phyloP scores from a whole-genome alignment of 2,888 invertebrate species.

The Acleris emargana region DNA sequence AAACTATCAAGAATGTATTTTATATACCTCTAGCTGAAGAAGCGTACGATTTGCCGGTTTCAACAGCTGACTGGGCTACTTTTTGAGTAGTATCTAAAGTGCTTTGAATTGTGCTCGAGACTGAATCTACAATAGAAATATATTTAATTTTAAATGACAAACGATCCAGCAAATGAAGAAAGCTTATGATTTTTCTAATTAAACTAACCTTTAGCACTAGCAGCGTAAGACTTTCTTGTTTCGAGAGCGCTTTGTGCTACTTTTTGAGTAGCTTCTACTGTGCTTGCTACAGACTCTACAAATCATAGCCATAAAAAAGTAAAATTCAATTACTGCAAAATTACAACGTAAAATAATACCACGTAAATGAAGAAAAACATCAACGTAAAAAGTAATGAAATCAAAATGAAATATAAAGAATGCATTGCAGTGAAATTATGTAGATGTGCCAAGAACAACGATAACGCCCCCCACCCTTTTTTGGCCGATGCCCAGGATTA shows the following conservation, averaged over 20 bases:
- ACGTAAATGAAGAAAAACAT: not conserved
- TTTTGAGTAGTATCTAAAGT: constrained; percentile 39
- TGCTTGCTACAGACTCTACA: constrained; percentile 34
- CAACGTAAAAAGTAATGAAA: not conserved
- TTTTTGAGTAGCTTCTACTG: constrained; percentile 35
- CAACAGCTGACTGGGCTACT: constrained; percentile 33
- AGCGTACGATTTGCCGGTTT: constrained; percentile 38
- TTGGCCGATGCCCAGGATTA: constrained; percentile 23
- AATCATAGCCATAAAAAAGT: constrained; percentile 7
- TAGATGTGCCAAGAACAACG: constrained; percentile 27
- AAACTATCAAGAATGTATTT: not conserved
- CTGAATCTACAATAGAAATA: constrained; percentile 30
- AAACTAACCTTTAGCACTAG: constrained; percentile 37
- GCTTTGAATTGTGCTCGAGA: constrained; percentile 36
- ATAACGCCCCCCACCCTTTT: constrained; percentile 18
- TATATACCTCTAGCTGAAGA: constrained; percentile 36
- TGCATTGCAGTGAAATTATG: constrained; percentile 17
- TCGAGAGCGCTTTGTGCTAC: constrained; percentile 34
- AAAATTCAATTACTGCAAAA: not conserved
- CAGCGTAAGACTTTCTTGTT: constrained; percentile 32
- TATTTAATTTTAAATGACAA: not conserved
- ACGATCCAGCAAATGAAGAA: not conserved
- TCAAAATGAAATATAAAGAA: not conserved
- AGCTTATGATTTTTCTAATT: not conserved
- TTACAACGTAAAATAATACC: not conserved